These are phyloP conservation scores for Kuschelorhynchus macadamiae DNA, from an alignment of 2,888 invertebrate genomes.

Conservation along the genomic window DNA sequence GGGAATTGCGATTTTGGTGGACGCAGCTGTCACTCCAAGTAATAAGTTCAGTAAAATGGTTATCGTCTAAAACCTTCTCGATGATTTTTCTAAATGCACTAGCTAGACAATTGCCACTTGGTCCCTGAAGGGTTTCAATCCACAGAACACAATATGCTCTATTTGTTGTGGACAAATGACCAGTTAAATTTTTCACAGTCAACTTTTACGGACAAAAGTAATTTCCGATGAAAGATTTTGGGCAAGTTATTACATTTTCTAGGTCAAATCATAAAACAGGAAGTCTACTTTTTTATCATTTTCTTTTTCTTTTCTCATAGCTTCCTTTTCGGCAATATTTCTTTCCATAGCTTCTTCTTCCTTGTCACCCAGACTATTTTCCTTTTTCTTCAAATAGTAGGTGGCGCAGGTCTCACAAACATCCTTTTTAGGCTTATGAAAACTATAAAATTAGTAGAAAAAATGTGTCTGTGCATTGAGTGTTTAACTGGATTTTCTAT, in stretches of 20 bases:
- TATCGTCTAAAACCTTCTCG: conserved; percentile 43
- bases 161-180: conserved; percentile 23
- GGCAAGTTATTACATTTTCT: conserved; percentile 1
- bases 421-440: conserved; percentile 42
- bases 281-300: no score
- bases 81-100: conserved; percentile 49
- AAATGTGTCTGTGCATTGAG: conserved; percentile 36
- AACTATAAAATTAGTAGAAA: conserved; percentile 18
- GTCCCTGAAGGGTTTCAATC: conserved; percentile 42
- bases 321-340: no score
- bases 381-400: conserved; percentile 29
- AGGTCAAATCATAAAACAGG: conserved; percentile 2
- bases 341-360: neutral
- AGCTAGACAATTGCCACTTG: conserved; percentile 49
- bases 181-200: neutral
- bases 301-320: no score
- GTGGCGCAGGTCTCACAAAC: conserved; percentile 34
- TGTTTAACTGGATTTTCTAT: conserved; percentile 37
- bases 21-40: conserved; percentile 42
- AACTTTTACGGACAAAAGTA: conserved; percentile 2
- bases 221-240: conserved; percentile 1
- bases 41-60: neutral
- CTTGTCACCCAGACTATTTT: conserved; percentile 1
- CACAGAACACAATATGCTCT: conserved; percentile 48
- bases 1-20: conserved; percentile 44